Percentiles rank a stretch among this genome's conserved stretches.
These are phyloP conservation scores for Neofelis nebulosa DNA, from an alignment of 2,113 vertebrate species.

Conservation along the genomic window DNA sequence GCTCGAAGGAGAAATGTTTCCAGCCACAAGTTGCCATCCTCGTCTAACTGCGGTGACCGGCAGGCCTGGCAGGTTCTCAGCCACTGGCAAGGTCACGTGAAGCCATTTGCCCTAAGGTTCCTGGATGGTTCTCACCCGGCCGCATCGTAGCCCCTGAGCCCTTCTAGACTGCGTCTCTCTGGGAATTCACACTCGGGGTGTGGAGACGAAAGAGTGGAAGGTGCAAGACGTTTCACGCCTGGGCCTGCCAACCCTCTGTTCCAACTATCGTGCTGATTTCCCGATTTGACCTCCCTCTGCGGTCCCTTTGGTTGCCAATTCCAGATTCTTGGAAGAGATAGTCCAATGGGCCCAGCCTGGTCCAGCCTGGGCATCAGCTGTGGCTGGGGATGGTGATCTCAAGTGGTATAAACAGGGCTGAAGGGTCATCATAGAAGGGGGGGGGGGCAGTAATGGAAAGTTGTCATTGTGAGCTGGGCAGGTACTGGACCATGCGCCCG, in stretches of 20 bases:
- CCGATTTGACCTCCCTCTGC: background rate
- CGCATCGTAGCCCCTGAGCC: background rate
- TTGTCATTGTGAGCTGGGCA: accelerated
- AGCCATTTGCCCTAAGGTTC: background rate
- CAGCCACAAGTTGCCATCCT: background rate
- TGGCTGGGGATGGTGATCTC: background rate
- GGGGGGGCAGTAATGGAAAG: background rate
- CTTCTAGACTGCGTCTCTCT: background rate
- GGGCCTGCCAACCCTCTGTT: background rate
- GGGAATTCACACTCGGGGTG: too few relatives aligned
- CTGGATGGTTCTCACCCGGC: background rate
- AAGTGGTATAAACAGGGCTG: background rate
- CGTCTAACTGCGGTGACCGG: too few relatives aligned
- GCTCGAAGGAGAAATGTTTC: background rate
- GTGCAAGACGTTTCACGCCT: too few relatives aligned
- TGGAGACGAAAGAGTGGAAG: background rate
- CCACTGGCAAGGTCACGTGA: background rate
- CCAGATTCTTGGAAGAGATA: background rate
- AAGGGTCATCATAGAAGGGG: background rate
- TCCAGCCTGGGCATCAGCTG: background rate
- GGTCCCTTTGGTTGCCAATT: background rate
- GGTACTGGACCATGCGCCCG: accelerated
- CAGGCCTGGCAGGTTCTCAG: background rate
- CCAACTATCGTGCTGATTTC: background rate
- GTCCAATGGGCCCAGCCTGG: background rate